Evolutionary conservation across 1,140 invertebrate species (phyloP).

Genomic region (Drosophila malerkotliana): DNA sequence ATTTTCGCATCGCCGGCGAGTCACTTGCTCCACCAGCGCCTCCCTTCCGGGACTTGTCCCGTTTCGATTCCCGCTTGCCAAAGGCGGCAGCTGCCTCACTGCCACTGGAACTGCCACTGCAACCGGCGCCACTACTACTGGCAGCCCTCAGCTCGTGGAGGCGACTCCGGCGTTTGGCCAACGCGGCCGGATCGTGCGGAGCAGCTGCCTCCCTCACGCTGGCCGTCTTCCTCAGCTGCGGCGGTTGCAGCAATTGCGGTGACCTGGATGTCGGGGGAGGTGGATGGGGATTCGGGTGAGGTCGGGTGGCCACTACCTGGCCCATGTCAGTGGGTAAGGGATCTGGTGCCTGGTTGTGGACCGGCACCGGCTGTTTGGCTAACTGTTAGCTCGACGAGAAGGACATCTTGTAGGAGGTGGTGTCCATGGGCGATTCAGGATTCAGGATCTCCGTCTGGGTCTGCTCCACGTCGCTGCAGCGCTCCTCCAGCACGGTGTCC

Average conservation of each 20-base stretch:
- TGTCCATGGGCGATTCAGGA: slow-evolving; percentile 79
- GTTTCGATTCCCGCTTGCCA: slow-evolving; percentile 57
- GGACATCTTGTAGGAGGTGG: slow-evolving; percentile 78
- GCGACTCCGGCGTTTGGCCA: slow-evolving; percentile 69
- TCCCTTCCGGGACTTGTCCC: slow-evolving; percentile 29
- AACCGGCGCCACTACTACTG: slow-evolving; percentile 36
- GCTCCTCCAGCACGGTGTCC: slow-evolving; percentile 92
- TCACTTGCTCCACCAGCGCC: not conserved
- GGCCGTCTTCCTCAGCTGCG: slow-evolving; percentile 62
- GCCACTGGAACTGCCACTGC: slow-evolving; percentile 1
- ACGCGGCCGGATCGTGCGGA: slow-evolving; percentile 37
- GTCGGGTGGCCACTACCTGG: not conserved
- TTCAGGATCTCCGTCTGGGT: slow-evolving; percentile 84
- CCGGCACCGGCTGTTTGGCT: slow-evolving; percentile 50
- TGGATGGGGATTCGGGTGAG: not conserved
- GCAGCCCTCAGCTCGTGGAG: slow-evolving; percentile 61
- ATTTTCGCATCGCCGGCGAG: slow-evolving; percentile 63
- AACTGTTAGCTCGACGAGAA: slow-evolving; percentile 83
- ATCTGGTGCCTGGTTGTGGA: not conserved
- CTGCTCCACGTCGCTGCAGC: slow-evolving; percentile 89
- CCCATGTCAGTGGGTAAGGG: not conserved
- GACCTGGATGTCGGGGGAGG: slow-evolving; percentile 5
- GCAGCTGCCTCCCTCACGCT: slow-evolving; percentile 51
- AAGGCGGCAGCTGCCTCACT: slow-evolving; percentile 56
- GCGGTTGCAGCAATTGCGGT: slow-evolving; percentile 46